phyloP scores from a whole-genome alignment of 2,797 vertebrate species.

The Hoplostethus atlanticus region DNA sequence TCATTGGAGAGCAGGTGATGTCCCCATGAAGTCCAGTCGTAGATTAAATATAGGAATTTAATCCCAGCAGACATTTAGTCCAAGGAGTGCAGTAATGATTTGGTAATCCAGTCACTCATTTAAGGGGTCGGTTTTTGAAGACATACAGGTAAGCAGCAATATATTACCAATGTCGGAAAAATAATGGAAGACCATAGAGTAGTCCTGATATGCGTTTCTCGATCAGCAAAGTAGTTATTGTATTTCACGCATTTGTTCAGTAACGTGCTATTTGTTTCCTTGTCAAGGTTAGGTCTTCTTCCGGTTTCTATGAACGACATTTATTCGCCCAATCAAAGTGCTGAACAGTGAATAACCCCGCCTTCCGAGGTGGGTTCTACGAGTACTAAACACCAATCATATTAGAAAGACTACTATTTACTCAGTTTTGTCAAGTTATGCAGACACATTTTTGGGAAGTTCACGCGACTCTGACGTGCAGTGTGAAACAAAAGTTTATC shows the following conservation, averaged over 20 bases:
- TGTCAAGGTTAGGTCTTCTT: conserved; percentile 72
- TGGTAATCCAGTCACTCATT: neutral
- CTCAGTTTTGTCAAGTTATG: neutral
- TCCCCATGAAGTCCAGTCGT: neutral
- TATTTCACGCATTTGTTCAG: neutral
- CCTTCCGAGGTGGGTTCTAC: neutral
- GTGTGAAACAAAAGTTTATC: too few species aligned
- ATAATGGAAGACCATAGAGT: rapidly evolving
- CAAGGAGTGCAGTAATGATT: neutral
- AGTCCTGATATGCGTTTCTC: rapidly evolving
- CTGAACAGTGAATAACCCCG: neutral
- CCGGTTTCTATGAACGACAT: conserved; percentile 31
- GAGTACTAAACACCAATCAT: conserved; percentile 49
- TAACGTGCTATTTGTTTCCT: neutral
- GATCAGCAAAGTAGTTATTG: rapidly evolving
- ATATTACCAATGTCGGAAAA: neutral
- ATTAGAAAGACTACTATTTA: neutral
- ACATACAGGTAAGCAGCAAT: rapidly evolving
- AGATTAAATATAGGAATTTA: neutral
- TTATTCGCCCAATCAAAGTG: conserved; percentile 56
- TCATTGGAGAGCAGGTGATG: conserved; percentile 17
- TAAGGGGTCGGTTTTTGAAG: neutral
- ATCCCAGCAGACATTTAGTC: neutral
- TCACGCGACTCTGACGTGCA: neutral
- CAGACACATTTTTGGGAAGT: neutral